Evolutionary conservation across 2,797 vertebrate species (phyloP), one percentile per base, ranked within the genome.

Genomic region (Anguilla pacifica): DNA sequence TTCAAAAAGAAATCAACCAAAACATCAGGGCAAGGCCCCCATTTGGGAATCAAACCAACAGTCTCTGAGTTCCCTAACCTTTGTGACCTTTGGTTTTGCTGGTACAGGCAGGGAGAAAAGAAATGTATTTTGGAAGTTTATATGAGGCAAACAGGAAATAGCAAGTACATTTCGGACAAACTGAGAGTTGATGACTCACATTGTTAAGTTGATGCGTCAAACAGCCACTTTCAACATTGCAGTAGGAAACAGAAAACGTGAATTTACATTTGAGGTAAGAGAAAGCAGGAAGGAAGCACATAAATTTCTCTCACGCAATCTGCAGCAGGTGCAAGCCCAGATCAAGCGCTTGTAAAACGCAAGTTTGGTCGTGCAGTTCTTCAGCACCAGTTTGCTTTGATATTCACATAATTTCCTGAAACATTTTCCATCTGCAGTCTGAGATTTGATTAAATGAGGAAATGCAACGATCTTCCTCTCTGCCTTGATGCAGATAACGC

Each of bases 401-500:
- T 5, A 81, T 81, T 81, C 77, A 49, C 4, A n/a, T 25, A 22
- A 81, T 49, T 49, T 49, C 77, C 43, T 2, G 7, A 49, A 49
- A 81, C 15, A 81, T 31, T 84, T 85, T 67, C 55, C 83, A 85
- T 35, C 67, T 88, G 55, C 49, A 77, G 77, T 84, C 49, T 84
- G 86, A 87, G 67, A 85, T 88, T 85, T 85, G 83, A 88, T 85
- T 88, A 77, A 88, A 85, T 55, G 55, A 77, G 87, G 87, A 88
- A 88, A 70, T 77, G 67, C 70, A 88, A 67, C 43, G 7, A 43
- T 81, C 87, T 22, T 86, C 86, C 31, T 91, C 61, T 89, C 35
- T 79, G 85, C 72, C 82, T 39, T 67, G 55, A 79, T 85, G 22
- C 83, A 96, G 96, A 92, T 96, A 43, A 92, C 91, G 64, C 91